Conservation (phyloP, 2,113 vertebrate genomes). For the Osmerus eperlanus region DNA sequence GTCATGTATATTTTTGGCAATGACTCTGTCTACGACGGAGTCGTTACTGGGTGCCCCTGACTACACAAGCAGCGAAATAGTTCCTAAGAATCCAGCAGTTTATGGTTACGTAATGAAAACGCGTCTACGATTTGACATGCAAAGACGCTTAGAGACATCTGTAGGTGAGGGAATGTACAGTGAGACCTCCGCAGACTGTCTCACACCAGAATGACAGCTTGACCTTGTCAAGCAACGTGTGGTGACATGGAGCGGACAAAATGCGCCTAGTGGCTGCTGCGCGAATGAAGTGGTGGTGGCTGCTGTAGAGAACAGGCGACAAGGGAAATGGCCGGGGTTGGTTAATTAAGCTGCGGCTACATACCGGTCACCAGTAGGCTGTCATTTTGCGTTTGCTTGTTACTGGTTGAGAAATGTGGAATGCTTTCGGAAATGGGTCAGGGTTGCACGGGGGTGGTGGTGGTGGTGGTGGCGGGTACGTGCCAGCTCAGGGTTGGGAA, state of each 20-base stretch:
- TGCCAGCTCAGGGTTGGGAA: conserved; percentile 65
- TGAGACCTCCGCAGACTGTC: not conserved
- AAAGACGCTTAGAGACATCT: not conserved
- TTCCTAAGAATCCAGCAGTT: not conserved
- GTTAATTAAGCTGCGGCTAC: conserved; percentile 40
- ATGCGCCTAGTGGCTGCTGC: conserved; percentile 6
- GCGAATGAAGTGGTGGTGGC: conserved; percentile 30
- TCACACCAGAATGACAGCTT: conserved; percentile 41
- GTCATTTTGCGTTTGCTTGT: conserved; percentile 24
- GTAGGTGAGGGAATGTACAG: not conserved
- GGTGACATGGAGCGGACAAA: conserved; percentile 56
- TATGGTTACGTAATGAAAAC: not conserved
- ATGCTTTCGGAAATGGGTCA: conserved; percentile 65
- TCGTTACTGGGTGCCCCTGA: conserved; percentile 30
- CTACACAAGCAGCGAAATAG: not conserved
- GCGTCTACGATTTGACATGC: not conserved
- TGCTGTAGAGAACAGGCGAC: conserved; percentile 18
- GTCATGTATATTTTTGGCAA: conserved; percentile 66
- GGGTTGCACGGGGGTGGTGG: conserved; percentile 47
- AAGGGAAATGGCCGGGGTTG: conserved; percentile 58
- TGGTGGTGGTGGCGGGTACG: conserved; percentile 44
- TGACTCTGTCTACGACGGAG: conserved; percentile 49
- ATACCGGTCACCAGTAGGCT: conserved; percentile 12
- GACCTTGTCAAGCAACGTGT: conserved; percentile 56
- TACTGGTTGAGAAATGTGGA: conserved; percentile 54